Percentiles rank a stretch among this genome's conserved stretches.
These are phyloP conservation scores for Philereme transversata DNA, from an alignment of 2,888 invertebrate species.

Conservation along the genomic window DNA sequence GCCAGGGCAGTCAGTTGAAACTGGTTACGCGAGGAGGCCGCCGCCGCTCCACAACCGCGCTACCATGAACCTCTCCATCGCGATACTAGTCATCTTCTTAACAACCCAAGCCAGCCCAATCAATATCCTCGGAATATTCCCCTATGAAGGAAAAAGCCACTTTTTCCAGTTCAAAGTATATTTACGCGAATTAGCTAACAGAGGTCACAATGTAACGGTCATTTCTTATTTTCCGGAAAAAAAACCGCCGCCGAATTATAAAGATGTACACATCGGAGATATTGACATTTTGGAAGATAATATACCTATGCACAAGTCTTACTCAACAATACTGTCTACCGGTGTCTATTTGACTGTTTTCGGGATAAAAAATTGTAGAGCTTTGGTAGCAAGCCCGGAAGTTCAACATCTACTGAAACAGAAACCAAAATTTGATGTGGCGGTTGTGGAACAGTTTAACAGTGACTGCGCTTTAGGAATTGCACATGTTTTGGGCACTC, in stretches of 20 bases:
- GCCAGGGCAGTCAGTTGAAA: constrained; percentile 9
- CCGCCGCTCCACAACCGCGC: neutral
- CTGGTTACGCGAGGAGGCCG: constrained; percentile 14
- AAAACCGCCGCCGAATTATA: constrained; percentile 79
- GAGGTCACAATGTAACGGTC: constrained; percentile 87
- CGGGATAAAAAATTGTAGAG: constrained; percentile 65
- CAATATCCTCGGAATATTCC: constrained; percentile 86
- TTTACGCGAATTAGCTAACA: constrained; percentile 82
- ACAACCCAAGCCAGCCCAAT: constrained; percentile 44
- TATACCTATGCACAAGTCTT: constrained; percentile 51
- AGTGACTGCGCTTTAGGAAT: constrained; percentile 88
- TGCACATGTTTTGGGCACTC: constrained; percentile 85
- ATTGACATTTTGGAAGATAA: constrained; percentile 50
- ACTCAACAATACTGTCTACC: constrained; percentile 44
- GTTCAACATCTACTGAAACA: constrained; percentile 67
- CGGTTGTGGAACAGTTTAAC: constrained; percentile 88
- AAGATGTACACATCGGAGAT: constrained; percentile 70
- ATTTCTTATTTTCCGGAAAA: constrained; percentile 85
- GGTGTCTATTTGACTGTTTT: constrained; percentile 47
- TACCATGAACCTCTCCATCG: constrained; percentile 48
- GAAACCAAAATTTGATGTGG: constrained; percentile 85
- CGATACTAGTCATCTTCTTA: constrained; percentile 43
- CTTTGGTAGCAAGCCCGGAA: constrained; percentile 57
- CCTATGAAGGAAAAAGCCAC: constrained; percentile 88
- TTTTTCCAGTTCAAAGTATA: constrained; percentile 86